Conservation (phyloP, 37 sponge, comb jelly and placozoan species). For the Cliona cf. orientalis region DNA sequence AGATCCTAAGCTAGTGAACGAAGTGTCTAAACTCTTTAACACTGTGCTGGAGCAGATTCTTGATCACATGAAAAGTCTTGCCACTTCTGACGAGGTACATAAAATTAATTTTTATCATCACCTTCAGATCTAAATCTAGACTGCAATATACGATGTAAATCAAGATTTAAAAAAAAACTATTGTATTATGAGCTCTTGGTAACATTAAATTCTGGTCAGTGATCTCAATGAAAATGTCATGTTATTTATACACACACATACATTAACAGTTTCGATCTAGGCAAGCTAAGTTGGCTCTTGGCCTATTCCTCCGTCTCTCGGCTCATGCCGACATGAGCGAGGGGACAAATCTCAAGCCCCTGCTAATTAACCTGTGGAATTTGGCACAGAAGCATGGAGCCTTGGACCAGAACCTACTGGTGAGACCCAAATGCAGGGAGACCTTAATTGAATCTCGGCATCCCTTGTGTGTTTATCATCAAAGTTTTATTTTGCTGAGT, state of each 20-base stretch:
- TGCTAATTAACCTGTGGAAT: slow-evolving; percentile 71
- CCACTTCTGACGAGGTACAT: slow-evolving; percentile 42
- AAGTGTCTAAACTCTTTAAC: slow-evolving; percentile 62
- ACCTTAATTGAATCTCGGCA: too few relatives aligned
- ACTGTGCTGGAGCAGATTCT: slow-evolving; percentile 57
- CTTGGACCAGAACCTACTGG: slow-evolving; percentile 36
- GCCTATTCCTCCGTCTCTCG: slow-evolving; percentile 44
- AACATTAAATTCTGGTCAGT: not conserved
- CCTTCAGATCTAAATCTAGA: too few relatives aligned
- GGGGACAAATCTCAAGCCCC: slow-evolving; percentile 22
- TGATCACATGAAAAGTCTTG: slow-evolving; percentile 57
- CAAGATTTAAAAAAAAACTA: not conserved
- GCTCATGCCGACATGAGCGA: slow-evolving; percentile 54
- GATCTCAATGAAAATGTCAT: not conserved
- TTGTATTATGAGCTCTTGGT: not conserved
- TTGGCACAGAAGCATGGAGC: slow-evolving; percentile 31
- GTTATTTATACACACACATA: not conserved
- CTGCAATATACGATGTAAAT: too few relatives aligned
- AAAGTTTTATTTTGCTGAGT: not conserved
- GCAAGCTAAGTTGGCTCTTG: slow-evolving; percentile 43
- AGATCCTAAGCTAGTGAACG: slow-evolving; percentile 82
- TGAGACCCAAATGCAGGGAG: too few relatives aligned
- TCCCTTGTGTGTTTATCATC: not conserved
- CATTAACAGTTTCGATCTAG: slow-evolving; percentile 16
- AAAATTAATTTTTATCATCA: too few relatives aligned